Percentiles rank a stretch among this genome's conserved stretches.
phyloP scores from a whole-genome alignment of 2,888 invertebrate genomes.

The Zygothrica quintamaculata region DNA sequence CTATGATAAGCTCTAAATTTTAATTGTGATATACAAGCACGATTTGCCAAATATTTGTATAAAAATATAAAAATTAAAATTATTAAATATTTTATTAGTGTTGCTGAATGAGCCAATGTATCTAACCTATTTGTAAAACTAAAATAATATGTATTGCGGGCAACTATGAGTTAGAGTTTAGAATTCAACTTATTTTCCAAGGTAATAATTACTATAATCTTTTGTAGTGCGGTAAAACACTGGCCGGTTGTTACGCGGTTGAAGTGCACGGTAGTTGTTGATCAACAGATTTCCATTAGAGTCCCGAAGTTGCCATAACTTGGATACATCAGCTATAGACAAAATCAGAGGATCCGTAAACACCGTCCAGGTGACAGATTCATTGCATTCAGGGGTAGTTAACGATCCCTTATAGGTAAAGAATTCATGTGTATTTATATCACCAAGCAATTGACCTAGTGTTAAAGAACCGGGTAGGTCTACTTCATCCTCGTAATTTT shows the following conservation, averaged over 20 bases:
- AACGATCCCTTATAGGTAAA: constrained; percentile 87
- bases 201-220: not conserved
- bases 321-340: constrained; percentile 52
- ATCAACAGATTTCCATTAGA: constrained; percentile 39
- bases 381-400: constrained; percentile 90
- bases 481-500: constrained; percentile 50
- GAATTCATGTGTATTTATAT: constrained; percentile 72
- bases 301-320: constrained; percentile 69
- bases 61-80: too few species aligned
- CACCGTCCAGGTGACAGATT: constrained; percentile 90
- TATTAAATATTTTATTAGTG: too few species aligned
- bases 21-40: too few species aligned
- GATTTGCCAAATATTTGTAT: too few species aligned
- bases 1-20: too few species aligned
- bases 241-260: constrained; percentile 53
- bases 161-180: too few species aligned
- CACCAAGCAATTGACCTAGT: constrained; percentile 74
- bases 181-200: too few species aligned
- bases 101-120: too few species aligned
- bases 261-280: constrained; percentile 69
- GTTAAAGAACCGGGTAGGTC: constrained; percentile 53
- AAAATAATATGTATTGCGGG: too few species aligned
- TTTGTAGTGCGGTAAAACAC: constrained; percentile 49
- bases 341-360: constrained; percentile 86
- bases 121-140: too few species aligned